Base-by-base conservation (phyloP, 2,888 invertebrate genomes). In the Drosophila falleni region DNA sequence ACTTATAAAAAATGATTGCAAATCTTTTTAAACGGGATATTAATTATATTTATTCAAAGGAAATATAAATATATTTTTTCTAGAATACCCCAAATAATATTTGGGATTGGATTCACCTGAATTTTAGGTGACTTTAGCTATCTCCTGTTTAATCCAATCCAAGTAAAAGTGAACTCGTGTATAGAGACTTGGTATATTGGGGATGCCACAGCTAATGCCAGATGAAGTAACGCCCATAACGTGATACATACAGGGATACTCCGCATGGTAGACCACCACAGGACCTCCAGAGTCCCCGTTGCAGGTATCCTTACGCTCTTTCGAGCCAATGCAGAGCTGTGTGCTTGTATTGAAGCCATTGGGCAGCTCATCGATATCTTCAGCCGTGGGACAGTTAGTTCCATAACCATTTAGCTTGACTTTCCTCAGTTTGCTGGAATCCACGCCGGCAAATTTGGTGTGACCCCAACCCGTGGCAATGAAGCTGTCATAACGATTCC, bases 401-500 rank as follows among this genome's bases (percentile, higher is more conserved):
- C 83, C 29, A 26, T 93, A 93, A 1, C 92, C 85, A 6, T 91
- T 88, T 26, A 95, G 82, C 3, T 92, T 92, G 0, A 95, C 94
- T 87, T 94, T 94, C 10, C 93, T 78, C 39, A 95, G 86, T 69
- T 92, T 90, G 9, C 84, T 91, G 59, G 91, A 90, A 44, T 90
- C 82, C 10, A 35, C 13, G 8, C 88, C 80, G 31, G 89, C 80
- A 29, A 84, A 92, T 10, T 87, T 85, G 0, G 91, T 92, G 9
- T 91, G 82, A 0, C 95, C 94, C 94, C 93, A 94, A 15, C 94
- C 94, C 6, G 92, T 91, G 44, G 94, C 94, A 0, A 93, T 90
- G 0, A 92, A 92, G 74, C 74, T 44, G 3, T 62, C 3, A 10
- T 68, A 64, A 59, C 56, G 31, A 3, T 60, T 50, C 10, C 78